phyloP scores from a whole-genome alignment of 2,797 vertebrate species.

The Netta rufina region DNA sequence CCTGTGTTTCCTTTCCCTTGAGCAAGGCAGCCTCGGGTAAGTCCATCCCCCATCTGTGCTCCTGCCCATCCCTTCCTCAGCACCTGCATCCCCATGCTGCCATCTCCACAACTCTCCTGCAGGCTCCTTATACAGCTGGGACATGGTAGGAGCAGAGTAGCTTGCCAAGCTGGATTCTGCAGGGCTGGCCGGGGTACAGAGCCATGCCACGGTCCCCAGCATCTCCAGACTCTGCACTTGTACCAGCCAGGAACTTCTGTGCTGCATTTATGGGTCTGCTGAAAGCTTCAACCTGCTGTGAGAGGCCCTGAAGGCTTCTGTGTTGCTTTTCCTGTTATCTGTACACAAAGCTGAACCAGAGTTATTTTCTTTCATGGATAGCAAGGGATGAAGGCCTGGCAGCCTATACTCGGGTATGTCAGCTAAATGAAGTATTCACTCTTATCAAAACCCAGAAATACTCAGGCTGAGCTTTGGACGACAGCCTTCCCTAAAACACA shows the following conservation, averaged over 20 bases:
- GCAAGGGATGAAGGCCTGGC: neutral
- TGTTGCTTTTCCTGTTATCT: neutral
- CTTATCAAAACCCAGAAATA: neutral
- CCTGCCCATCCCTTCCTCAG: neutral
- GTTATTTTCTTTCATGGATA: neutral
- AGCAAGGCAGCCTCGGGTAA: neutral
- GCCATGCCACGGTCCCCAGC: fast-evolving
- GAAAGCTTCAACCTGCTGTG: neutral
- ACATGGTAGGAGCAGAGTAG: fast-evolving
- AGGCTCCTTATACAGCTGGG: neutral
- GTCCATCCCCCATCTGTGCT: neutral
- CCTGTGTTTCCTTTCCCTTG: neutral
- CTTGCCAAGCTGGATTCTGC: neutral
- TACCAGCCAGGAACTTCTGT: neutral
- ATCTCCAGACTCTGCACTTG: fast-evolving
- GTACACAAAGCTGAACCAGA: neutral
- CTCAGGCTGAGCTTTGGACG: neutral
- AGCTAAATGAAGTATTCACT: neutral
- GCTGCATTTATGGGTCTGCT: neutral
- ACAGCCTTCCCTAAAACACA: neutral
- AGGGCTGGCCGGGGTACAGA: too few relatives aligned
- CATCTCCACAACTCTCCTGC: neutral
- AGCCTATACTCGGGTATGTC: neutral
- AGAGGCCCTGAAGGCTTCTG: neutral
- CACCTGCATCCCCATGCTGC: neutral